Conservation (phyloP, 2,113 vertebrate species). For the Sula dactylatra region DNA sequence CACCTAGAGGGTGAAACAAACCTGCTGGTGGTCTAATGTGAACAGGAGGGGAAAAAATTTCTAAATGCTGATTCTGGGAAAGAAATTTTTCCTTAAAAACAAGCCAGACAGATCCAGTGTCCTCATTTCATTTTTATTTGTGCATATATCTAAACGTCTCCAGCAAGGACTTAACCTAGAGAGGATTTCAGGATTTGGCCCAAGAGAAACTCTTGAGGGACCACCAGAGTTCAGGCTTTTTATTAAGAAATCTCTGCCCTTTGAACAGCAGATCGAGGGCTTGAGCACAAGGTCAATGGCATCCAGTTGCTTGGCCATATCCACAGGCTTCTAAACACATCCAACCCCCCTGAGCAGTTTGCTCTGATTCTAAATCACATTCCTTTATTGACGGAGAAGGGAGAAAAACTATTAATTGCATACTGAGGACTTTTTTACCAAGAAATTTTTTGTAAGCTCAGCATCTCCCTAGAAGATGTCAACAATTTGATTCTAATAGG, state of each 20-base stretch:
- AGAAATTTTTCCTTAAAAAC: conserved; percentile 1
- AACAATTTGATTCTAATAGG: not conserved
- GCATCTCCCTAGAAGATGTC: not conserved
- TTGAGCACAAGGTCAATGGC: not conserved
- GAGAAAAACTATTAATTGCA: conserved; percentile 18
- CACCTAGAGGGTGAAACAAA: conserved; percentile 46
- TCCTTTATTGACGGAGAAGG: not conserved
- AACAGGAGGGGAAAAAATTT: not conserved
- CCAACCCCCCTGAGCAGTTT: not conserved
- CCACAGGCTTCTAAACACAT: not conserved
- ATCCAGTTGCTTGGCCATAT: not conserved
- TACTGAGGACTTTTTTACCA: not conserved
- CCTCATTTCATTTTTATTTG: conserved; percentile 12
- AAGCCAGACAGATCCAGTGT: not conserved
- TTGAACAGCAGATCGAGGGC: not conserved
- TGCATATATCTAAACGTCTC: not conserved
- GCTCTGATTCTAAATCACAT: not conserved
- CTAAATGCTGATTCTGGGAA: conserved; percentile 1
- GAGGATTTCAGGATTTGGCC: not conserved
- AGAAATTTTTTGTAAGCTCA: not conserved
- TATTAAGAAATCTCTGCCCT: not conserved
- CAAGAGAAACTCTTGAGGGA: not conserved
- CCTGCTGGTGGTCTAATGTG: conserved; percentile 36
- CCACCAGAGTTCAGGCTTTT: not conserved
- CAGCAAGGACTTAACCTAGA: not conserved